Evolutionary conservation across 2,888 invertebrate species (phyloP).

Genomic region (Buathra laborator): DNA sequence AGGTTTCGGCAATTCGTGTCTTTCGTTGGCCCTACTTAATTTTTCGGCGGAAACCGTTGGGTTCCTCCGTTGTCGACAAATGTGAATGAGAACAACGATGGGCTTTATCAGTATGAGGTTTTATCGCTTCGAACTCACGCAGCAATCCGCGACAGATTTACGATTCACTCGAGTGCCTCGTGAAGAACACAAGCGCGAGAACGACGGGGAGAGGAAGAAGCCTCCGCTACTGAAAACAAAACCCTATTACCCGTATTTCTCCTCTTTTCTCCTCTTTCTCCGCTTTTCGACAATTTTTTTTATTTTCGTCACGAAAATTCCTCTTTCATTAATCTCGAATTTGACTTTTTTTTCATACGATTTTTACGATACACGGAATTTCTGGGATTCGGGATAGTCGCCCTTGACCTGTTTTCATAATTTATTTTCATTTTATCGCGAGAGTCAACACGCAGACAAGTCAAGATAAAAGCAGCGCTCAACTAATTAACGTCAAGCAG

Average conservation of each 20-base stretch:
- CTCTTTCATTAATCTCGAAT: no score
- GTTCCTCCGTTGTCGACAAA: no score
- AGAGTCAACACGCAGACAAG: background rate
- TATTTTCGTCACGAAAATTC: no score
- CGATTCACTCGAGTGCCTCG: conserved; percentile 41
- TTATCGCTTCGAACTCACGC: conserved; percentile 46
- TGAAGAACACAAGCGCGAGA: conserved; percentile 2
- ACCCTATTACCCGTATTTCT: background rate
- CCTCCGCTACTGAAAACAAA: conserved; percentile 31
- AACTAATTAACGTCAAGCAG: background rate
- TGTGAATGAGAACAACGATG: background rate
- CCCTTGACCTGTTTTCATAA: background rate
- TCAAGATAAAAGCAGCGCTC: background rate
- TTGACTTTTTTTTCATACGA: background rate
- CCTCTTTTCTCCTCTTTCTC: background rate
- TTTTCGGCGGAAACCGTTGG: no score
- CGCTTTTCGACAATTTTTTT: no score
- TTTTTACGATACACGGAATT: no score
- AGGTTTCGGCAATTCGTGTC: no score
- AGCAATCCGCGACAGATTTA: conserved; percentile 58
- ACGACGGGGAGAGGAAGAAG: background rate
- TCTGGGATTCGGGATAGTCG: background rate
- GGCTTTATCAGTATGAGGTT: conserved; percentile 50
- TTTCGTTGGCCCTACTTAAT: no score
- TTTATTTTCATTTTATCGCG: background rate